These are phyloP conservation scores for Lochmaea capreae DNA, from an alignment of 2,888 invertebrate species.

Conservation along the genomic window DNA sequence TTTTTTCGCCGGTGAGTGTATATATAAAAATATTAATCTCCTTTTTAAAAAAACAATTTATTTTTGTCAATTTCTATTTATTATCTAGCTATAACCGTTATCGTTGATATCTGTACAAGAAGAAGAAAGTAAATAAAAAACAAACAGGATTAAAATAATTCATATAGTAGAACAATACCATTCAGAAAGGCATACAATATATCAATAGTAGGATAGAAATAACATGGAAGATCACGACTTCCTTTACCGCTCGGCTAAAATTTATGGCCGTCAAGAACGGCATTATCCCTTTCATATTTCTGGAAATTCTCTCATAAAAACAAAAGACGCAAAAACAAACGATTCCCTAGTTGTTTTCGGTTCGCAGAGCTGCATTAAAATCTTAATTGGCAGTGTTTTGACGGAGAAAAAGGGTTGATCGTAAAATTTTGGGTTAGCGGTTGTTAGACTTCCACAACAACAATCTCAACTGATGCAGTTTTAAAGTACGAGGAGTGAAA, in stretches of 20 bases:
- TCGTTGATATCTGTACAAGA: background rate
- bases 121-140: slow-evolving; percentile 1
- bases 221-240: slow-evolving; percentile 54
- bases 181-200: slow-evolving; percentile 27
- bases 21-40: too few species aligned
- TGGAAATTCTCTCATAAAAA: slow-evolving; percentile 44
- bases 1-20: too few species aligned
- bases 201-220: slow-evolving; percentile 43
- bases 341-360: slow-evolving; percentile 45
- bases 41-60: background rate
- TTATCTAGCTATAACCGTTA: slow-evolving; percentile 6
- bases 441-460: background rate
- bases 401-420: slow-evolving; percentile 44
- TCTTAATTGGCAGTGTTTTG: slow-evolving; percentile 54
- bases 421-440: background rate
- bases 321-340: slow-evolving; percentile 47
- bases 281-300: slow-evolving; percentile 49
- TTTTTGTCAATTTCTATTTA: background rate
- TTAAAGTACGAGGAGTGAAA: too few species aligned
- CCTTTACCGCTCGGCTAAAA: slow-evolving; percentile 46
- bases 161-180: slow-evolving; percentile 15
- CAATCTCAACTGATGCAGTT: background rate
- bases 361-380: slow-evolving; percentile 42
- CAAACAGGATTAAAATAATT: slow-evolving; percentile 18
- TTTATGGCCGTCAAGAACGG: slow-evolving; percentile 53